Percentiles rank a stretch among this genome's conserved stretches.
phyloP scores from a whole-genome alignment of 2,113 vertebrate genomes.

The Phyllopteryx taeniolatus region DNA sequence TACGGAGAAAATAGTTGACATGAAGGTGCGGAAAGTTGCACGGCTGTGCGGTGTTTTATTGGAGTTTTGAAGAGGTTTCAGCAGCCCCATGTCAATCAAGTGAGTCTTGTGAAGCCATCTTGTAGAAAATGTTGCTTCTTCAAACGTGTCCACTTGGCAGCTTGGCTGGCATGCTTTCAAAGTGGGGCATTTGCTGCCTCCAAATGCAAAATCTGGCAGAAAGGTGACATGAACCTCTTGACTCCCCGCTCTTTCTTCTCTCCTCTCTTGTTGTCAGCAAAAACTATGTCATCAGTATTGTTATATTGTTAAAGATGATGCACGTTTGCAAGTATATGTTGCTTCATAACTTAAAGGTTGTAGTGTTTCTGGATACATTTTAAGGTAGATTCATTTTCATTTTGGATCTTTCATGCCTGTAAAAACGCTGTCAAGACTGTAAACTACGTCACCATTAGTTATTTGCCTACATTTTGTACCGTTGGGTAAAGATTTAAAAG shows the following conservation, averaged over 20 bases:
- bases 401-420: too few relatives aligned
- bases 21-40: conserved; percentile 1
- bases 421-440: too few relatives aligned
- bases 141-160: not conserved
- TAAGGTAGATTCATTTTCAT: too few relatives aligned
- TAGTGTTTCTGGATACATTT: too few relatives aligned
- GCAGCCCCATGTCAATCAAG: not conserved
- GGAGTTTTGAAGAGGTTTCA: not conserved
- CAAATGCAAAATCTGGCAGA: conserved; percentile 2
- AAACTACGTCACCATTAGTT: too few relatives aligned
- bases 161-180: conserved; percentile 5
- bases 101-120: not conserved
- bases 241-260: not conserved
- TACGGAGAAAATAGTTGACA: not conserved
- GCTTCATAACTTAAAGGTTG: too few relatives aligned
- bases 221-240: not conserved
- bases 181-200: not conserved
- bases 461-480: too few relatives aligned
- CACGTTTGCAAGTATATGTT: too few relatives aligned
- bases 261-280: not conserved
- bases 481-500: too few relatives aligned
- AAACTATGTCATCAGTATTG: too few relatives aligned
- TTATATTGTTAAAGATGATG: too few relatives aligned
- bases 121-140: not conserved
- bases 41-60: not conserved